Evolutionary conservation across 2,797 vertebrate genomes (phyloP).

Genomic region (Varecia variegata): DNA sequence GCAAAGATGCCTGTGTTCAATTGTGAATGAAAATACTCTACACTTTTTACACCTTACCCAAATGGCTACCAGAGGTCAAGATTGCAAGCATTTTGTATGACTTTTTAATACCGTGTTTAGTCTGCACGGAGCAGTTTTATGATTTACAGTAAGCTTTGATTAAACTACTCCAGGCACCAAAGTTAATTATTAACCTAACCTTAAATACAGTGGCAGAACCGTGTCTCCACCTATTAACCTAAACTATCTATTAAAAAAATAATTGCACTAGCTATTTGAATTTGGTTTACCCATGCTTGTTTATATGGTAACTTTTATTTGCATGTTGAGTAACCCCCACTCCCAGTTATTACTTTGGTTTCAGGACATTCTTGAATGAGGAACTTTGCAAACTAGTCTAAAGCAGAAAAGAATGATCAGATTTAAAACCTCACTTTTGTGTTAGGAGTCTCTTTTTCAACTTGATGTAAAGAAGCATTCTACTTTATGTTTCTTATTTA

Average conservation of each 20-base stretch:
- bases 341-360: neutral
- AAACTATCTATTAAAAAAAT: slow-evolving; percentile 72
- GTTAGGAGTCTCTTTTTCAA: neutral
- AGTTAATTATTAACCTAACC: slow-evolving; percentile 78
- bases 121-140: slow-evolving; percentile 38
- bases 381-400: neutral
- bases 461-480: slow-evolving; percentile 15
- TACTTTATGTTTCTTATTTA: neutral
- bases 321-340: slow-evolving; percentile 47
- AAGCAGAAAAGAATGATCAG: slow-evolving; percentile 27
- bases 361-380: slow-evolving; percentile 48
- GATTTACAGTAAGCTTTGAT: slow-evolving; percentile 60
- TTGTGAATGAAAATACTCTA: slow-evolving; percentile 22
- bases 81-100: neutral
- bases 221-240: slow-evolving; percentile 71
- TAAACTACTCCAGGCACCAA: slow-evolving; percentile 62
- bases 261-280: slow-evolving; percentile 54
- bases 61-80: slow-evolving; percentile 15
- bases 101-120: slow-evolving; percentile 7
- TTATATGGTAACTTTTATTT: slow-evolving; percentile 52
- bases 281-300: slow-evolving; percentile 48
- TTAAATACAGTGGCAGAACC: slow-evolving; percentile 77
- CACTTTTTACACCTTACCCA: neutral
- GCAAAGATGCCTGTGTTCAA: neutral
- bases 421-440: slow-evolving; percentile 16